These are phyloP conservation scores for Callyntrura guangdongensis DNA, from an alignment of 2,888 invertebrate species.

Conservation along the genomic window DNA sequence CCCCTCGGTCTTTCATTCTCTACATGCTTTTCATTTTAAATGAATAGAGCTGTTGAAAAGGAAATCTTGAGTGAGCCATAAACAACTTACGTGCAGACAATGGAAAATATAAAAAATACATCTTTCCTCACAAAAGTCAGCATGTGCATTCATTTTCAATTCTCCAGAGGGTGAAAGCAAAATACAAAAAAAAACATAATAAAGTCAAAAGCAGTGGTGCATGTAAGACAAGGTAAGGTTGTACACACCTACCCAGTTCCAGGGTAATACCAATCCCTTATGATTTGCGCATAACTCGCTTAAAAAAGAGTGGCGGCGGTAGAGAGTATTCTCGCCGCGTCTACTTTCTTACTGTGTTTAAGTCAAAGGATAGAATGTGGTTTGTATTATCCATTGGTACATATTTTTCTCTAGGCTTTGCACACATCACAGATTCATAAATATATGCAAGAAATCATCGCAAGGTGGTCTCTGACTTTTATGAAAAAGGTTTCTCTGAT, in stretches of 20 bases:
- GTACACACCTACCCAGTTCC: too few relatives aligned
- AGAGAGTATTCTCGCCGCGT: too few relatives aligned
- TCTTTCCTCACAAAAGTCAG: not conserved
- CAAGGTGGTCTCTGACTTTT: conserved; percentile 25
- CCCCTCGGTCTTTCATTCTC: not conserved
- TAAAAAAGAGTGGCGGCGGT: too few relatives aligned
- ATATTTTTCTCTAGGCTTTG: too few relatives aligned
- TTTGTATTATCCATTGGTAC: too few relatives aligned
- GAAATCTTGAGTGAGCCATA: conserved; percentile 21
- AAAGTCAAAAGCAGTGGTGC: not conserved
- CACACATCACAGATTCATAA: not conserved
- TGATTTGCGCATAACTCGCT: too few relatives aligned
- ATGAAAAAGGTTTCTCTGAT: conserved; percentile 19
- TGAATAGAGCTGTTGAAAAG: conserved; percentile 22
- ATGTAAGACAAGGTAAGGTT: not conserved
- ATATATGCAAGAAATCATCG: not conserved
- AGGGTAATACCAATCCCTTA: too few relatives aligned
- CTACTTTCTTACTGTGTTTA: too few relatives aligned
- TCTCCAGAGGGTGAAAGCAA: conserved; percentile 1
- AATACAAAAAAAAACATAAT: not conserved
- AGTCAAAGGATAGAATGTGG: too few relatives aligned
- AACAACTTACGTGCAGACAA: conserved; percentile 37
- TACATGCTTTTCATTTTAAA: conserved; percentile 35
- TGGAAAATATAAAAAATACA: conserved; percentile 6
- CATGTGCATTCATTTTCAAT: not conserved